phyloP scores from a whole-genome alignment of 2,797 vertebrate genomes.

The Sciaenops ocellatus region DNA sequence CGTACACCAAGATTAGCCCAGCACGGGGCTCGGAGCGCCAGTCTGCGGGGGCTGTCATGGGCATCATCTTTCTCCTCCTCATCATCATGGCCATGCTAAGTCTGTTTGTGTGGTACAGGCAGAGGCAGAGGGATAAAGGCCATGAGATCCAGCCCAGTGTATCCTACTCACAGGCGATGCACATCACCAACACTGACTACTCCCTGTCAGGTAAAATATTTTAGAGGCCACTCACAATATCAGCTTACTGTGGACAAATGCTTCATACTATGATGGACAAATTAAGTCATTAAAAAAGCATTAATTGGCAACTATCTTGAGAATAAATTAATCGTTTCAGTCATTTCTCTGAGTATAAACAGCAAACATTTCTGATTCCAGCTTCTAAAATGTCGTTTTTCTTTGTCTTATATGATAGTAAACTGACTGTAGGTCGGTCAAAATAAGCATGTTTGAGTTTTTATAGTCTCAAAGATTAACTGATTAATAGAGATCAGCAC shows the following conservation, averaged over 20 bases:
- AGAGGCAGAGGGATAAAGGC: constrained; percentile 95
- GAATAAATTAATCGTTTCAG: not conserved
- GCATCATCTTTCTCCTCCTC: constrained; percentile 95
- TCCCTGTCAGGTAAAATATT: constrained; percentile 93
- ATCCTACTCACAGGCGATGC: constrained; percentile 95
- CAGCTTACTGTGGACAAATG: not conserved
- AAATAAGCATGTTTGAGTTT: not conserved
- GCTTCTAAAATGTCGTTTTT: no score
- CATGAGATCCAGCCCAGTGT: constrained; percentile 95
- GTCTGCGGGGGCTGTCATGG: constrained; percentile 96
- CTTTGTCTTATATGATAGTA: not conserved
- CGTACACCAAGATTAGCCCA: constrained; percentile 99
- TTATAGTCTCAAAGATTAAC: not conserved
- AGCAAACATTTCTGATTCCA: not conserved
- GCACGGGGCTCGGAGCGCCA: constrained; percentile 95
- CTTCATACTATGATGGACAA: not conserved
- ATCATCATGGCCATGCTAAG: constrained; percentile 97
- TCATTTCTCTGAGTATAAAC: not conserved
- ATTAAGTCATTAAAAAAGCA: not conserved
- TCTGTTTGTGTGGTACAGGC: constrained; percentile 96
- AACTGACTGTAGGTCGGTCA: not conserved
- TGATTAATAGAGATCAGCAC: not conserved
- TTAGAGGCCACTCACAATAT: not conserved
- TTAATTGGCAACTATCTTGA: not conserved
- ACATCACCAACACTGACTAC: constrained; percentile 96